These are phyloP conservation scores for Hydrotaea cyrtoneurina DNA, from an alignment of 2,888 invertebrate species.

Conservation along the genomic window DNA sequence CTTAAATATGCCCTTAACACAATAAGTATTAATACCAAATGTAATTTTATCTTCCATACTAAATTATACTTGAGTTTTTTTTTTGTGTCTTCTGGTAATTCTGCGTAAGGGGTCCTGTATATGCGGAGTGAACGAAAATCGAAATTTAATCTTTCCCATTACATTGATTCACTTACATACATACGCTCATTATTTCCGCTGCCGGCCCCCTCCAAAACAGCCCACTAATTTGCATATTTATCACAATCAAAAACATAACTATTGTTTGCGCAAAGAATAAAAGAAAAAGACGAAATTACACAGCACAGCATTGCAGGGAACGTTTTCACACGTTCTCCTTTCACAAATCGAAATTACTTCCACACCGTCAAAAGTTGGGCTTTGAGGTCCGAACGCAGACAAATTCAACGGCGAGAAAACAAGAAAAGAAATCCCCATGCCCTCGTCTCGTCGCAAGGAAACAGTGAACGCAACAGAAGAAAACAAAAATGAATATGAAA, in stretches of 20 bases:
- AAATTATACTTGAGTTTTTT: background rate
- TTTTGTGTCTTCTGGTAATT: too few relatives aligned
- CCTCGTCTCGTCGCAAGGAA: background rate
- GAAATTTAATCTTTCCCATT: conserved; percentile 10
- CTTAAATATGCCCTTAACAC: too few relatives aligned
- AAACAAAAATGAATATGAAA: conserved; percentile 27
- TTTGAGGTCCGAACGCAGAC: background rate
- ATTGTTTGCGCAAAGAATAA: background rate
- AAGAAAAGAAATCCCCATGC: conserved; percentile 20
- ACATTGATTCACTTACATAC: background rate
- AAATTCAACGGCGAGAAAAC: background rate
- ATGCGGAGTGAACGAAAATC: background rate
- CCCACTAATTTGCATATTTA: conserved; percentile 32
- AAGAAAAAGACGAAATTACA: conserved; percentile 15
- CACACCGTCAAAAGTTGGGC: background rate
- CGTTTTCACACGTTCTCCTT: background rate
- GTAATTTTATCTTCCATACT: too few relatives aligned
- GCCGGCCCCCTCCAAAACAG: background rate
- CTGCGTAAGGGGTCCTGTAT: too few relatives aligned
- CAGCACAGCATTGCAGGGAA: background rate
- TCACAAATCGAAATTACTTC: background rate
- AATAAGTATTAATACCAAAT: too few relatives aligned
- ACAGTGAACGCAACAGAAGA: background rate
- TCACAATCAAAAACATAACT: conserved; percentile 31
- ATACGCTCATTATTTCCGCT: conserved; percentile 2